Conservation (phyloP, 1,140 invertebrate genomes). For the Caenorhabditis brenneri region DNA sequence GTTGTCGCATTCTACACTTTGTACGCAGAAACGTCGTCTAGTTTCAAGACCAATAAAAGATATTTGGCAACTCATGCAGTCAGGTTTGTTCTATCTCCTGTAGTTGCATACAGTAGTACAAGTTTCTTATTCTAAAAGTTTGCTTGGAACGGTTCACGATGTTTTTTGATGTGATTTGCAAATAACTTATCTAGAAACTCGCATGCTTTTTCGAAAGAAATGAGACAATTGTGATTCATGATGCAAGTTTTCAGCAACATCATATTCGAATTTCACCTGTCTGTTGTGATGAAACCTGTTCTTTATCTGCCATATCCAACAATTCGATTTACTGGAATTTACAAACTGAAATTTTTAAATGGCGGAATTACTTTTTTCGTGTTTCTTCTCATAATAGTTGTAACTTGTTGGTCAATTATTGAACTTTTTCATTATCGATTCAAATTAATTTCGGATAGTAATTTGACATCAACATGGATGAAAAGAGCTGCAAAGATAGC, state of each 20-base stretch:
- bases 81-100: not conserved
- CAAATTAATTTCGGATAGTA: not conserved
- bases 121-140: no score
- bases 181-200: no score
- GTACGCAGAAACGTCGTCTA: not conserved
- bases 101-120: not conserved
- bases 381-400: not conserved
- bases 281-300: not conserved
- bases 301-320: not conserved
- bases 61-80: not conserved
- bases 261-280: conserved; percentile 1
- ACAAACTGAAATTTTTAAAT: not conserved
- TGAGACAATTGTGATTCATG: not conserved
- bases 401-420: not conserved
- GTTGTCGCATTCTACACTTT: not conserved
- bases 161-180: no score
- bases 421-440: not conserved
- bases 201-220: no score
- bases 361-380: not conserved
- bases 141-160: no score
- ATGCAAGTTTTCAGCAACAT: not conserved
- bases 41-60: not conserved
- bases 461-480: not conserved
- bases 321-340: not conserved
- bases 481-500: not conserved